Evolutionary conservation across 2,797 vertebrate genomes (phyloP).

Genomic region (Austrolebias charrua): DNA sequence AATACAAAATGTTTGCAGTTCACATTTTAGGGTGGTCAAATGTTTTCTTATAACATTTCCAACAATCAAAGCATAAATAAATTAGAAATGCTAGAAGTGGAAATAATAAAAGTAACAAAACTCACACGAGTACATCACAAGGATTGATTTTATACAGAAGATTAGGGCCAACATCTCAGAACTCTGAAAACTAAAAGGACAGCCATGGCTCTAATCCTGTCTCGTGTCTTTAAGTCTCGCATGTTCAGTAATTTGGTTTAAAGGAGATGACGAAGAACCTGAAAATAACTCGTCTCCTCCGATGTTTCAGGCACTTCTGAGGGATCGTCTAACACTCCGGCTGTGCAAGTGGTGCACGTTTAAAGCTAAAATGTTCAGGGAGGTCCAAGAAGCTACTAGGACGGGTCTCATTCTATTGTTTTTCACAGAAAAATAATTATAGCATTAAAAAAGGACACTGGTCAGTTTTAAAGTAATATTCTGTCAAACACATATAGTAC

Average conservation of each 20-base stretch:
- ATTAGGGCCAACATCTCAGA: too few species aligned
- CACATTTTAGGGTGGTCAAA: slow-evolving; percentile 18
- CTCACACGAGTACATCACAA: not conserved
- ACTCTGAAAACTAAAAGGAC: too few species aligned
- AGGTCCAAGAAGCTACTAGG: not conserved
- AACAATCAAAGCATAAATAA: slow-evolving; percentile 4
- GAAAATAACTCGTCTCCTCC: not conserved
- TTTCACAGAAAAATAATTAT: not conserved
- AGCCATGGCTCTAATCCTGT: too few species aligned
- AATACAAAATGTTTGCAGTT: slow-evolving; percentile 7
- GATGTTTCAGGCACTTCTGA: not conserved
- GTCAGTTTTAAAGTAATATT: too few species aligned
- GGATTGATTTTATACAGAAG: too few species aligned
- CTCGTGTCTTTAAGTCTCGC: not conserved
- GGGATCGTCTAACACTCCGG: not conserved
- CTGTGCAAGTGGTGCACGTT: not conserved
- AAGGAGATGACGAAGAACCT: not conserved
- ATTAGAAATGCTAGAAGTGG: not conserved
- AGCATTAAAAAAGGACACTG: not conserved
- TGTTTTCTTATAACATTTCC: not conserved
- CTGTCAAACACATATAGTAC: too few species aligned
- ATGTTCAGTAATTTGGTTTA: not conserved
- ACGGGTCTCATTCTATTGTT: not conserved
- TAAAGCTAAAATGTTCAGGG: not conserved
- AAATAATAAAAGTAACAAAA: not conserved